phyloP scores from a whole-genome alignment of 2,888 invertebrate species.

The Drosophila melanosoma region DNA sequence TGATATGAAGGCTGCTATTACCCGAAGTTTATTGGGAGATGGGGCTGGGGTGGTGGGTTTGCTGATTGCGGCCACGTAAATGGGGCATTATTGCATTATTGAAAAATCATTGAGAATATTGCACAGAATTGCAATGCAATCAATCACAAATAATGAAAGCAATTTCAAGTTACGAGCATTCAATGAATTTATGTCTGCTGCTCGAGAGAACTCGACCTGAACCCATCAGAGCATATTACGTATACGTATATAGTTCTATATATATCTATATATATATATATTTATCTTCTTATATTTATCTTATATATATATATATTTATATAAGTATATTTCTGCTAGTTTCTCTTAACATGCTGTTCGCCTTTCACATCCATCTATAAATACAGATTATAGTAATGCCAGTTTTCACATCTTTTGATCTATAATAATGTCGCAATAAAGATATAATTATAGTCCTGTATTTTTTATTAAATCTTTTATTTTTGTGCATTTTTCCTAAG shows the following conservation, averaged over 20 bases:
- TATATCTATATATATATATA: too few species aligned
- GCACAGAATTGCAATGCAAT: slow-evolving; percentile 23
- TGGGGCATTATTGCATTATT: slow-evolving; percentile 6
- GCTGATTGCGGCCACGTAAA: slow-evolving; percentile 13
- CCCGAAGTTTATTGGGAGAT: neutral
- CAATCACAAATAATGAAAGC: slow-evolving; percentile 39
- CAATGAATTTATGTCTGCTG: neutral
- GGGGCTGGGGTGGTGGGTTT: neutral
- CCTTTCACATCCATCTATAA: neutral
- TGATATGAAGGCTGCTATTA: neutral
- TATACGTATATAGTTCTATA: neutral
- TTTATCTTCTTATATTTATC: too few species aligned
- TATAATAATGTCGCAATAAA: neutral
- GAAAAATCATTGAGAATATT: slow-evolving; percentile 14
- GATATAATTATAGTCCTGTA: neutral
- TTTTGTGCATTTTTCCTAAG: neutral
- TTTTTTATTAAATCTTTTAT: neutral
- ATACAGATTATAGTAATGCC: too few species aligned
- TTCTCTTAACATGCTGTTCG: neutral
- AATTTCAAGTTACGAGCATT: slow-evolving; percentile 7
- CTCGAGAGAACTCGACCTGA: neutral
- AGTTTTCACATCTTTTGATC: neutral
- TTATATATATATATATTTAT: too few species aligned
- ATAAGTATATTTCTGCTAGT: neutral
- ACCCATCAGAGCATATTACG: neutral